Evolutionary conservation across 35 echinoderm and acorn worm genomes (phyloP).

Genomic region (Nesometra sesokonis): DNA sequence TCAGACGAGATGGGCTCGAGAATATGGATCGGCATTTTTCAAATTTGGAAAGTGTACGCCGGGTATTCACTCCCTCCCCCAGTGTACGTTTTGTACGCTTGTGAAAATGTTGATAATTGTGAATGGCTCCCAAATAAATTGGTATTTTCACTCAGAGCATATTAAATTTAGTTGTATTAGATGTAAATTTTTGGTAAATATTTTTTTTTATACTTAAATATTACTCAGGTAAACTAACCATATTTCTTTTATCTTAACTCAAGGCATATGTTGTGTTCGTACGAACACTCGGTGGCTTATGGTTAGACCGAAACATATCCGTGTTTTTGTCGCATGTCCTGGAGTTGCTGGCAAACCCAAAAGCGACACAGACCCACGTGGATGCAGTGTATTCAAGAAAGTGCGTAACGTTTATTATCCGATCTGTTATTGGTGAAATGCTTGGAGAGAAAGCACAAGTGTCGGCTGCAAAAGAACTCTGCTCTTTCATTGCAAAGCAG

Average conservation of each 20-base stretch:
- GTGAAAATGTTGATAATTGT: no score
- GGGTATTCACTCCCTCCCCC: no score
- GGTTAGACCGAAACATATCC: slow-evolving; percentile 89
- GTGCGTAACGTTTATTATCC: slow-evolving; percentile 87
- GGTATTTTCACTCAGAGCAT: no score
- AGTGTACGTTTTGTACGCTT: no score
- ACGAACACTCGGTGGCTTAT: slow-evolving; percentile 75
- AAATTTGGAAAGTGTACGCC: no score
- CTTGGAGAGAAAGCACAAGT: slow-evolving; percentile 89
- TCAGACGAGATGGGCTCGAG: no score
- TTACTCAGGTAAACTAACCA: not conserved
- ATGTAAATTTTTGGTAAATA: no score
- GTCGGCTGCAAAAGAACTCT: slow-evolving; percentile 78
- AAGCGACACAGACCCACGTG: slow-evolving; percentile 82
- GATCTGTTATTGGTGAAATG: slow-evolving; percentile 74
- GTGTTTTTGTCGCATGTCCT: slow-evolving; percentile 60
- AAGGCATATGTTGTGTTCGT: slow-evolving; percentile 81
- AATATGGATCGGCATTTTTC: no score
- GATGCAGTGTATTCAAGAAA: slow-evolving; percentile 87
- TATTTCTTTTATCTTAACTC: not conserved
- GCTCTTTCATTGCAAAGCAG: slow-evolving; percentile 72
- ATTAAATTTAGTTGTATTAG: no score
- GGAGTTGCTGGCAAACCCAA: slow-evolving; percentile 76
- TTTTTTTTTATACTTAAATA: no score
- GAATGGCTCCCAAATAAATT: no score